Base-by-base conservation (phyloP, 2,888 invertebrate genomes). In the Leptogaster cylindrica region DNA sequence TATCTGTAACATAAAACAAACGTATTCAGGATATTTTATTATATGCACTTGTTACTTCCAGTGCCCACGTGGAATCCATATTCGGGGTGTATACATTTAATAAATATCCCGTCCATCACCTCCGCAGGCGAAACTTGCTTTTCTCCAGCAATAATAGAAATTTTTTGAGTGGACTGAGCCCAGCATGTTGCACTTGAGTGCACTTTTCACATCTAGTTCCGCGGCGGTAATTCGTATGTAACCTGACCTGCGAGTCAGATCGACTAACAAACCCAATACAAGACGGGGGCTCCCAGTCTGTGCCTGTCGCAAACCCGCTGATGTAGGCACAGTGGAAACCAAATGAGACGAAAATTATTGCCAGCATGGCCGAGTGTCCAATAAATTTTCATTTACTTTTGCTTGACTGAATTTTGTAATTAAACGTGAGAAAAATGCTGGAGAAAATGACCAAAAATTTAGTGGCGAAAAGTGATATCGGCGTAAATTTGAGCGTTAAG, bases 321-420 rank as follows among this genome's bases (percentile, higher is more conserved):
- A 20, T 23, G 46, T 46, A 46, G 46, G 46, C 46, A 46, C 20
- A 46, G 46, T 46, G 46, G n/a, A 46, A 46, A 46, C 46, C 46
- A 46, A 46, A 46, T 25, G 46, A 46, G 23, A 46, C 46, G 46
- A 46, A 46, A 46, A 20, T 46, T 46, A 46, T 46, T 46, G 46
- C 46, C 46, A 23, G 46, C 46, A 46, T 46, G 46, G n/a, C n/a
- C 46, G 46, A 46, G 46, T 46, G 46, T 46, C 46, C 46, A 46
- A 46, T 46, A 46, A 46, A 46, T 46, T 46, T 46, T 23, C 46
- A 46, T 46, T 46, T 46, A 46, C 46, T 46, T 46, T 46, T 46
- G 46, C 46, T 23, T 46, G 46, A 25, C 1, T 46, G 46, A n/a
- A 46, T 46, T 46, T 46, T 46, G 23, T 46, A 46, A 46, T 46